Conservation (phyloP, 2,888 invertebrate species). For the Mayetiola destructor region DNA sequence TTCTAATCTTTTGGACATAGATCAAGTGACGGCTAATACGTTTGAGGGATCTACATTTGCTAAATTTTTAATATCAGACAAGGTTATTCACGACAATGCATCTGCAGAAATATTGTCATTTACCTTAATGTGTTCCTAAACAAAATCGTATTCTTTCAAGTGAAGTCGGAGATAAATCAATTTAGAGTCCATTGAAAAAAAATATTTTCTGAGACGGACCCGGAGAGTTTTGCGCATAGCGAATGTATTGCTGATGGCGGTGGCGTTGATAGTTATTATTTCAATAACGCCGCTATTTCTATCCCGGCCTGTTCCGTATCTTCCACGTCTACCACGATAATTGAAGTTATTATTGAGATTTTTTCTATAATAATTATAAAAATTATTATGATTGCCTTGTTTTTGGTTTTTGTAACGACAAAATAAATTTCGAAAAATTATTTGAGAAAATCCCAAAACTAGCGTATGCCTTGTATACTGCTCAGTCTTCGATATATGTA, state of each 20-base stretch:
- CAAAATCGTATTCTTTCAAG: conserved; percentile 20
- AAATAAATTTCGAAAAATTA: too few relatives aligned
- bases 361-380: not conserved
- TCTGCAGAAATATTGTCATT: conserved; percentile 17
- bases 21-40: not conserved
- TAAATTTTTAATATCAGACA: not conserved
- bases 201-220: not conserved
- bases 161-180: conserved; percentile 22
- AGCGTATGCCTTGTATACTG: too few relatives aligned
- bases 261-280: not conserved
- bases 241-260: not conserved
- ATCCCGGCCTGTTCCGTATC: too few relatives aligned
- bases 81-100: not conserved
- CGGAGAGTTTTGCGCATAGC: too few relatives aligned
- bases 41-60: not conserved
- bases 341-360: not conserved
- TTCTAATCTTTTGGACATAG: not conserved
- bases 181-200: too few relatives aligned
- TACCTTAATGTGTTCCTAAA: conserved; percentile 20
- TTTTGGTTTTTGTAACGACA: not conserved
- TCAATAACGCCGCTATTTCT: not conserved
- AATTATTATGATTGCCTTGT: not conserved
- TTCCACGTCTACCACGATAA: too few relatives aligned
- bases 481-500: too few relatives aligned
- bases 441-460: too few relatives aligned